Evolutionary conservation across 2,797 vertebrate genomes (phyloP).

Genomic region (Clarias laeviceps): DNA sequence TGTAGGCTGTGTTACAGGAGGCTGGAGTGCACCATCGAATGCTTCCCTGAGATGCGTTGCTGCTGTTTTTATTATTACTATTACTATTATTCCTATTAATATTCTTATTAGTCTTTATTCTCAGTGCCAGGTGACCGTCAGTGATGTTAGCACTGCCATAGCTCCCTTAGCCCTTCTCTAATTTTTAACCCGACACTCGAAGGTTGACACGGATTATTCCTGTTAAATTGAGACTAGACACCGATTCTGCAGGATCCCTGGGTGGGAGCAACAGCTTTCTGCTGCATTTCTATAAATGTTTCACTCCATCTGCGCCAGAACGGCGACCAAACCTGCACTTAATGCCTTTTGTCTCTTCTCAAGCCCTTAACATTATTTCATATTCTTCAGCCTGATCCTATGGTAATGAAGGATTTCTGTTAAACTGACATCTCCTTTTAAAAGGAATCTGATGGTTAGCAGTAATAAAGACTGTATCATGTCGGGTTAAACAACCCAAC

Average conservation of each 20-base stretch:
- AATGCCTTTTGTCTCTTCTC: constrained; percentile 16
- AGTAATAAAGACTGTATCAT: constrained; percentile 58
- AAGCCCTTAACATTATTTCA: background rate
- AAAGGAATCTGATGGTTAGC: constrained; percentile 7
- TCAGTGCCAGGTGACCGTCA: constrained; percentile 67
- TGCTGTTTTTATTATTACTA: background rate
- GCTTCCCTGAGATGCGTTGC: background rate
- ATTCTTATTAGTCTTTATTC: constrained; percentile 57
- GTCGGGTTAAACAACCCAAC: constrained; percentile 58
- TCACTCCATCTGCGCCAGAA: constrained; percentile 50
- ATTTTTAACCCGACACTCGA: constrained; percentile 64
- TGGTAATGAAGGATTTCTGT: background rate
- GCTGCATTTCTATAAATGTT: constrained; percentile 72
- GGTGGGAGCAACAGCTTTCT: constrained; percentile 81
- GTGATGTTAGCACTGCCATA: constrained; percentile 61
- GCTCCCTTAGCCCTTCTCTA: constrained; percentile 58
- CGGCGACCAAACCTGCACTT: constrained; percentile 42
- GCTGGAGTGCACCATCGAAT: constrained; percentile 22
- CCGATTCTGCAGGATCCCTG: constrained; percentile 83
- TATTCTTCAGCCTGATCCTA: background rate
- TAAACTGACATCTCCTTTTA: background rate
- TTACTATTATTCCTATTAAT: background rate
- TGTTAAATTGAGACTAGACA: constrained; percentile 57
- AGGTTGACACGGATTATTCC: constrained; percentile 61
- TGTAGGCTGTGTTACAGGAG: constrained; percentile 5